Conservation (phyloP, 1,140 invertebrate species). For the Apis dorsata region DNA sequence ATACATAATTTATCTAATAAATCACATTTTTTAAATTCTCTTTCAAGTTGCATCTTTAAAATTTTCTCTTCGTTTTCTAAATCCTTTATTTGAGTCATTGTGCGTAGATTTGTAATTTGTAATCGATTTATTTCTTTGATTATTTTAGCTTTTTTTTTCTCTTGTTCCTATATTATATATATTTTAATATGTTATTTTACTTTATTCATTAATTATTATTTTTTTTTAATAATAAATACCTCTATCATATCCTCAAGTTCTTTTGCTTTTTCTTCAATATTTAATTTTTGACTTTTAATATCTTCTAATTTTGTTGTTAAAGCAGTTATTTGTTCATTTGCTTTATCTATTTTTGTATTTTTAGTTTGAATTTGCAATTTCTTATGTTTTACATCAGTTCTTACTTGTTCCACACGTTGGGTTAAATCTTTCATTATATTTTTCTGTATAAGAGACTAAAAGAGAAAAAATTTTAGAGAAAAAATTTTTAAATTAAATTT, state of each 20-base stretch:
- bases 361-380: slow-evolving; percentile 65
- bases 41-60: slow-evolving; percentile 58
- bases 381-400: slow-evolving; percentile 66
- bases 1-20: slow-evolving; percentile 44
- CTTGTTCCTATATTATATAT: slow-evolving; percentile 67
- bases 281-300: slow-evolving; percentile 68
- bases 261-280: slow-evolving; percentile 70
- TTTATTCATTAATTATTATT: background rate
- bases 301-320: slow-evolving; percentile 68
- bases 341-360: slow-evolving; percentile 64
- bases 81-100: slow-evolving; percentile 58
- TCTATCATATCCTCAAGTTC: slow-evolving; percentile 77
- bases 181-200: slow-evolving; percentile 10
- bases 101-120: slow-evolving; percentile 64
- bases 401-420: slow-evolving; percentile 58
- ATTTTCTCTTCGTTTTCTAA: slow-evolving; percentile 70
- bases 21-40: slow-evolving; percentile 69
- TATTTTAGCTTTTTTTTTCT: slow-evolving; percentile 67
- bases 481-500: slow-evolving; percentile 8
- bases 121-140: slow-evolving; percentile 65
- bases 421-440: slow-evolving; percentile 65
- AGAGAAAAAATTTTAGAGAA: slow-evolving; percentile 5
- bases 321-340: slow-evolving; percentile 63
- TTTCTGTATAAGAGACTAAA: slow-evolving; percentile 61
- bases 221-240: slow-evolving; percentile 59